A percentile compares a stretch with the other conserved stretches of the same genome.
phyloP scores from a whole-genome alignment of 2,797 vertebrate genomes.

The Paguma larvata region DNA sequence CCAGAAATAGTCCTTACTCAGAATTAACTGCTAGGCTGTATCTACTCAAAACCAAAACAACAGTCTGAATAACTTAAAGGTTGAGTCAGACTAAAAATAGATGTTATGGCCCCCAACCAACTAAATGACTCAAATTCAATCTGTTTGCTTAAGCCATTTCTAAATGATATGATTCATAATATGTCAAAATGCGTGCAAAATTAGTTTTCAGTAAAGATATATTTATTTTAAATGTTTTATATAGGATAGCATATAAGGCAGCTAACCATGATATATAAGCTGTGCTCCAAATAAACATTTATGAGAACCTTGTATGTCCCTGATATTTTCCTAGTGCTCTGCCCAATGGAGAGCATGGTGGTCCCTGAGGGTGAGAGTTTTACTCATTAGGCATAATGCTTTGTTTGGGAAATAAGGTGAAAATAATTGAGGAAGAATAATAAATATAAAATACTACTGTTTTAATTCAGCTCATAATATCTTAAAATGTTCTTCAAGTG shows the following conservation, averaged over 20 bases:
- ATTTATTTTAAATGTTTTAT: constrained; percentile 7
- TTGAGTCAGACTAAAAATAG: background rate
- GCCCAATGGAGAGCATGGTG: background rate
- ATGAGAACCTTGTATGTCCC: background rate
- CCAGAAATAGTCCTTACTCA: background rate
- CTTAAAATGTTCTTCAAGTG: background rate
- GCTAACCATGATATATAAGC: background rate
- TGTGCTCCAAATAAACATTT: background rate
- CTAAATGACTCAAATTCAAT: background rate
- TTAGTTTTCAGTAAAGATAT: background rate
- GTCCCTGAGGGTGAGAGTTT: background rate
- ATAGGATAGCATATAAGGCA: background rate
- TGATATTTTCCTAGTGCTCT: background rate
- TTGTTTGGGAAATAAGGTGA: background rate
- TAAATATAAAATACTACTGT: background rate
- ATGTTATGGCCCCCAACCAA: background rate
- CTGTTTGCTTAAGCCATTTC: constrained; percentile 1
- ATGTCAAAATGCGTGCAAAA: constrained; percentile 28
- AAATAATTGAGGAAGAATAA: background rate
- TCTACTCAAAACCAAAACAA: constrained; percentile 1
- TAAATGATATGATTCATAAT: constrained; percentile 10
- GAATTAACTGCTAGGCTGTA: background rate
- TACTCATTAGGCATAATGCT: background rate
- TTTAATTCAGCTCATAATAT: background rate
- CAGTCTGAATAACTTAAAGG: background rate